Percentiles rank a stretch among this genome's conserved stretches.
These are phyloP conservation scores for Fragum fragum DNA, from an alignment of 2,888 invertebrate species.

Conservation along the genomic window DNA sequence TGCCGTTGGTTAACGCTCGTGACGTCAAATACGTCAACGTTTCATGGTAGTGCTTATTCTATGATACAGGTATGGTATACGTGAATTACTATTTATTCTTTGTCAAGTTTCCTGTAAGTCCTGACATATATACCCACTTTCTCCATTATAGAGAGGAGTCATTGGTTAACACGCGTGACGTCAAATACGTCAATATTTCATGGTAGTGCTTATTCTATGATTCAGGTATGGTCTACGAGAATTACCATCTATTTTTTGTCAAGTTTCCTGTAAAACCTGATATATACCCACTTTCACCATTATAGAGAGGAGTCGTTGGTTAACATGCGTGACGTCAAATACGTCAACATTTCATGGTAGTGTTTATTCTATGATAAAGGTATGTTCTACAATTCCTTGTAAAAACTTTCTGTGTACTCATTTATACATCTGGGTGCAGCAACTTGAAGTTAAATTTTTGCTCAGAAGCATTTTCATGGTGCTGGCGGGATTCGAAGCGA, in stretches of 20 bases:
- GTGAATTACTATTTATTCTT: too few species aligned
- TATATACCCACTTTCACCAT: too few species aligned
- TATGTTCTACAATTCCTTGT: too few species aligned
- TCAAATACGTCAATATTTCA: constrained; percentile 36
- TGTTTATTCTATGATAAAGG: constrained; percentile 29
- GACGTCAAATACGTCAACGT: constrained; percentile 29
- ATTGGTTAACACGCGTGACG: constrained; percentile 41
- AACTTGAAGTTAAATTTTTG: too few species aligned
- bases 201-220: constrained; percentile 22
- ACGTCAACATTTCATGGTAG: constrained; percentile 34
- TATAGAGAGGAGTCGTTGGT: constrained; percentile 43
- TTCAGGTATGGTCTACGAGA: constrained; percentile 40
- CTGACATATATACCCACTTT: too few species aligned
- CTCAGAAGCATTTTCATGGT: too few species aligned
- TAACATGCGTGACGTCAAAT: constrained; percentile 35
- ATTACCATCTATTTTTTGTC: too few species aligned
- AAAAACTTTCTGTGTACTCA: too few species aligned
- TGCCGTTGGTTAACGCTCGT: constrained; percentile 41
- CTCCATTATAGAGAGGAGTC: constrained; percentile 31
- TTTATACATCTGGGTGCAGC: too few species aligned
- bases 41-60: constrained; percentile 36
- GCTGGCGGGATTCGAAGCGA: too few species aligned
- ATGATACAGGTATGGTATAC: constrained; percentile 31
- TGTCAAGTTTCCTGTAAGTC: too few species aligned
- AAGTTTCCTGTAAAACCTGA: too few species aligned